Evolutionary conservation across 2,888 invertebrate species (phyloP).

Genomic region (Abrostola tripartita): DNA sequence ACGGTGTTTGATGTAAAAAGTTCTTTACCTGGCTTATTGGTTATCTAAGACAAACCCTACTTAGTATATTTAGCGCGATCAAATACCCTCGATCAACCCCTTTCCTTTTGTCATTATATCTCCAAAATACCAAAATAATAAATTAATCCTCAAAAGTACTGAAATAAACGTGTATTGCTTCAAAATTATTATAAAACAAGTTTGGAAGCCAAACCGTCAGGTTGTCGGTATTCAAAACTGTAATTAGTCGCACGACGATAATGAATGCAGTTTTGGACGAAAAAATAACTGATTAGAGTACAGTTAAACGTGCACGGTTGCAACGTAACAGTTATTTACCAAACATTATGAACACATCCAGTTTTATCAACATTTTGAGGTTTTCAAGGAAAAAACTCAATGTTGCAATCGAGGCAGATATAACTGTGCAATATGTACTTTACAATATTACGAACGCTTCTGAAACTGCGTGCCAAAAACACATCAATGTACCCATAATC

Average conservation of each 20-base stretch:
- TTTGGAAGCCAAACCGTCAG: conserved; percentile 10
- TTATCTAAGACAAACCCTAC: too few species aligned
- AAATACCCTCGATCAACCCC: too few species aligned
- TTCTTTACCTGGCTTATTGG: too few species aligned
- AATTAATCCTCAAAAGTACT: too few species aligned
- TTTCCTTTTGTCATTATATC: too few species aligned
- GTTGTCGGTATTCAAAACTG: conserved; percentile 23
- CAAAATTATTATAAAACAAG: conserved; percentile 9
- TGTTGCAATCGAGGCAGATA: conserved; percentile 21
- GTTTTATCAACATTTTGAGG: conserved; percentile 52
- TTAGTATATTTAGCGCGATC: too few species aligned
- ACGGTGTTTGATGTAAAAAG: too few species aligned
- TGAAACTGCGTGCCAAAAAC: background rate
- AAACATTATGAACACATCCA: conserved; percentile 54
- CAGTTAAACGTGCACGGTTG: conserved; percentile 33
- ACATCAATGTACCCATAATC: too few species aligned
- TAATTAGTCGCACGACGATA: conserved; percentile 33
- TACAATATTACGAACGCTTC: background rate
- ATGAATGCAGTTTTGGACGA: conserved; percentile 23
- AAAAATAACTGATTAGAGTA: conserved; percentile 37
- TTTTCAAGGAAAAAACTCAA: conserved; percentile 37
- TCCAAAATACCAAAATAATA: too few species aligned
- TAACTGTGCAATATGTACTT: conserved; percentile 1
- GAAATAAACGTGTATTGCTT: background rate
- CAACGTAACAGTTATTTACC: conserved; percentile 53